Evolutionary conservation across 1,140 invertebrate species (phyloP).

Genomic region (Drosophila subobscura): DNA sequence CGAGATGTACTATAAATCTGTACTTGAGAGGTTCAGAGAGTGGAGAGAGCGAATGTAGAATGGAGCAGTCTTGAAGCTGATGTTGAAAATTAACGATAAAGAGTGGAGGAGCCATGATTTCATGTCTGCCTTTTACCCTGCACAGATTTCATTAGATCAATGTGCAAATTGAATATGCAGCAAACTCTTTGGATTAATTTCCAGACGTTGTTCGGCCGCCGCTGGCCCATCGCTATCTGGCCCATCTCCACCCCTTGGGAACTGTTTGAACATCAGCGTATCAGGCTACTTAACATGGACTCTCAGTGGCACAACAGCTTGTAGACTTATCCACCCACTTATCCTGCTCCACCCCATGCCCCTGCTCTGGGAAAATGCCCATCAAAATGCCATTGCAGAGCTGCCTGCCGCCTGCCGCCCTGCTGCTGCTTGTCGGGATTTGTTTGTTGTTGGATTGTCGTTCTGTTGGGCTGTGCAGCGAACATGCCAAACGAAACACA

Average conservation of each 20-base stretch:
- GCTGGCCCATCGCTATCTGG: no score
- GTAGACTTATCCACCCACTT: background rate
- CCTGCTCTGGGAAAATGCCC: slow-evolving; percentile 1
- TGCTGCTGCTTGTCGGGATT: slow-evolving; percentile 21
- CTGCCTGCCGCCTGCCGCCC: background rate
- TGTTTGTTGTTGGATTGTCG: slow-evolving; percentile 17
- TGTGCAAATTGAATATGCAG: no score
- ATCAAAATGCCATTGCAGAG: slow-evolving; percentile 66
- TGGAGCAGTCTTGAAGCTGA: no score
- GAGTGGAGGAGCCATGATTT: no score
- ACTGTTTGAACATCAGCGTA: slow-evolving; percentile 2
- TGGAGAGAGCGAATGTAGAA: no score
- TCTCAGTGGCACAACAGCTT: slow-evolving; percentile 31
- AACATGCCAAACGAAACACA: slow-evolving; percentile 65
- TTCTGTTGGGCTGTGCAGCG: slow-evolving; percentile 42
- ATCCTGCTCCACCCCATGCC: background rate
- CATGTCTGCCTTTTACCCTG: no score
- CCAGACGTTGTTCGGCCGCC: no score
- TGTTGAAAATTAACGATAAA: no score
- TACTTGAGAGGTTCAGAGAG: no score
- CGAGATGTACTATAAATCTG: no score
- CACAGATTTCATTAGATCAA: no score
- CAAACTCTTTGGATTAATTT: no score
- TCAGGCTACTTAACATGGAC: slow-evolving; percentile 29
- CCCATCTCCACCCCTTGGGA: background rate